Evolutionary conservation across 2,888 invertebrate genomes (phyloP).

Genomic region (Crossocerus cetratus): DNA sequence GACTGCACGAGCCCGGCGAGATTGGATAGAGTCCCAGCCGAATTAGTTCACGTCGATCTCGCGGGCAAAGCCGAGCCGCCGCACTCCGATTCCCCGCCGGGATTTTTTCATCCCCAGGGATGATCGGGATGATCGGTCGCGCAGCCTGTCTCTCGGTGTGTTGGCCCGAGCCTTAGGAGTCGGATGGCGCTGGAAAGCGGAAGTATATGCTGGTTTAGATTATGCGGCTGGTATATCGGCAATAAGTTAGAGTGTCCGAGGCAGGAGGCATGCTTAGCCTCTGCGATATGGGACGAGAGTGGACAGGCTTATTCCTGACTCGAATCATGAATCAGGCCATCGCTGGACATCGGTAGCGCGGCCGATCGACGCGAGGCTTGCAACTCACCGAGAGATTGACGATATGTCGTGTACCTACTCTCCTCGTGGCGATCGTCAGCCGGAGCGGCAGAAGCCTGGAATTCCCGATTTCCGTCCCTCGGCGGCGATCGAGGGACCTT

Average conservation of each 20-base stretch:
- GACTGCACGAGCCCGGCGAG: constrained; percentile 59
- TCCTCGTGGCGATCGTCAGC: constrained; percentile 30
- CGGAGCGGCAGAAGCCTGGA: neutral
- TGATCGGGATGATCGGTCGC: too few relatives aligned
- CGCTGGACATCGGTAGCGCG: constrained; percentile 31
- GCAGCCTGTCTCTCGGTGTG: too few relatives aligned
- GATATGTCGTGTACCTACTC: constrained; percentile 17
- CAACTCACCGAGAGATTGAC: constrained; percentile 41
- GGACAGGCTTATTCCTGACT: constrained; percentile 26
- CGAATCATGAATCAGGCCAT: constrained; percentile 27
- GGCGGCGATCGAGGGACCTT: neutral
- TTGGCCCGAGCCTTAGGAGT: neutral
- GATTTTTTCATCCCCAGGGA: neutral
- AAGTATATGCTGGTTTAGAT: too few relatives aligned
- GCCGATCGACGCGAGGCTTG: constrained; percentile 37
- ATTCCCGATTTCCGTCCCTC: neutral
- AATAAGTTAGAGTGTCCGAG: neutral
- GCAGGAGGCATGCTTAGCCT: neutral
- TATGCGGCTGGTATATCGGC: too few relatives aligned
- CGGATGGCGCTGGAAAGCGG: too few relatives aligned
- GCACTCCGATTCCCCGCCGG: neutral
- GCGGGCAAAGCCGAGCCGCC: constrained; percentile 50
- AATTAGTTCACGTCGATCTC: constrained; percentile 61
- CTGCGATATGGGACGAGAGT: neutral
- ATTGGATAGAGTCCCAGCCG: constrained; percentile 57